Base-by-base conservation (phyloP, 2,797 vertebrate genomes). In the Arremon brunneinucha region DNA sequence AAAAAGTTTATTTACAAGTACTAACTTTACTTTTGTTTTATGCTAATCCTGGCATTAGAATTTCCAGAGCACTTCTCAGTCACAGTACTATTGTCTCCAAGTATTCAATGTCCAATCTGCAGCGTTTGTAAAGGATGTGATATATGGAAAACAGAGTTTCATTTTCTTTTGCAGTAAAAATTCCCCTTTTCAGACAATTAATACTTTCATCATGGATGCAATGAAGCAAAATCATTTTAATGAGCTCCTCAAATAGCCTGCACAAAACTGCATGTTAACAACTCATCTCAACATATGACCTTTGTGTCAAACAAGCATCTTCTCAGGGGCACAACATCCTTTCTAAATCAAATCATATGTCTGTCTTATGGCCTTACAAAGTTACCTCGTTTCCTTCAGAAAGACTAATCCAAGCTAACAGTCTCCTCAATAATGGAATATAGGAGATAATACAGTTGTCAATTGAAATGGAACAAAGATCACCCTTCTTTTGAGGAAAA, bases 211-310 rank as follows among this genome's bases (percentile, higher is more conserved):
- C 46, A 92, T 13, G 23, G 75, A 71, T 64, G 93, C 53, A 87
- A 87, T 69, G 57, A 94, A 94, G 86, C n/a, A 94, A 92, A 70
- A 94, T 83, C 43, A 53, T 89, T 95, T 91, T 83, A 90, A 97
- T 80, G 75, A 96, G 46, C 23, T 83, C 39, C 30, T 91, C 89
- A 92, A 92, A 64, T 21, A 94, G 71, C 50, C 50, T 68, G 53
- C 62, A 85, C 43, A 89, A 85, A 92, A 80, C 71, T 75, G 53
- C 55, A 89, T 11, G 26, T 22, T 83, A 93, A 83, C 78, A 87
- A 68, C 68, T 87, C 43, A 78, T 81, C 77, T 90, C 81, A 77
- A 65, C 7, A 8, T 69, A 74, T 0, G 0, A 86, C 57, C 72
- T 83, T 71, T 75, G 35, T 71, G 84, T 82, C 87, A 96, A 87